A percentile compares a stretch with the other conserved stretches of the same genome.
These are phyloP conservation scores for Rhabdomys dilectus DNA, from an alignment of 2,113 vertebrate species.

Conservation along the genomic window DNA sequence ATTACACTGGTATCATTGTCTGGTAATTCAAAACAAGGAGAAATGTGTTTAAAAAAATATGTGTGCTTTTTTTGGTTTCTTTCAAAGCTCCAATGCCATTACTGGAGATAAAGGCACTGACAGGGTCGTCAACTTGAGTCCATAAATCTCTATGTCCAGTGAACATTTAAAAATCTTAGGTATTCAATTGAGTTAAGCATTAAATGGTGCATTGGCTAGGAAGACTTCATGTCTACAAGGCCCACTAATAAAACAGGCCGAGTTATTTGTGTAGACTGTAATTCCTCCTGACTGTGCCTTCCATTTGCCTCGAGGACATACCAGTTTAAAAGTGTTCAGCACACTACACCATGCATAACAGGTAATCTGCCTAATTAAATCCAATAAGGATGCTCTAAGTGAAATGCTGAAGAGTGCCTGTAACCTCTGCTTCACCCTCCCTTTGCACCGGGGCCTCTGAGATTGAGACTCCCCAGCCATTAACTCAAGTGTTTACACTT, in stretches of 20 bases:
- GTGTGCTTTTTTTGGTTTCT: slow-evolving; percentile 60
- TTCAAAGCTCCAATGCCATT: slow-evolving; percentile 60
- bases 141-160: slow-evolving; percentile 87
- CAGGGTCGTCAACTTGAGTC: slow-evolving; percentile 77
- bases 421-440: slow-evolving; percentile 97
- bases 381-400: slow-evolving; percentile 93
- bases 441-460: slow-evolving; percentile 90
- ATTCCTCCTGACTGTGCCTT: slow-evolving; percentile 95
- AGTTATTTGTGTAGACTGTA: slow-evolving; percentile 92
- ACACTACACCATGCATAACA: slow-evolving; percentile 94
- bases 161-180: slow-evolving; percentile 93
- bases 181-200: slow-evolving; percentile 92
- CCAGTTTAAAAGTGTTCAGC: slow-evolving; percentile 93
- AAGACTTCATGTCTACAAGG: slow-evolving; percentile 85
- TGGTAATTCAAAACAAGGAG: slow-evolving; percentile 63
- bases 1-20: background rate
- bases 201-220: slow-evolving; percentile 87
- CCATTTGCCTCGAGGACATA: slow-evolving; percentile 96
- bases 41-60: slow-evolving; percentile 52
- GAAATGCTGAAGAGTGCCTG: slow-evolving; percentile 95
- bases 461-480: slow-evolving; percentile 90
- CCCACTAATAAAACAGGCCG: slow-evolving; percentile 89
- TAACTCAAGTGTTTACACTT: slow-evolving; percentile 92
- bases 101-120: slow-evolving; percentile 13
- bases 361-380: slow-evolving; percentile 99